Evolutionary conservation across 2,888 invertebrate genomes (phyloP).

Genomic region (Aproaerema taeniolella): DNA sequence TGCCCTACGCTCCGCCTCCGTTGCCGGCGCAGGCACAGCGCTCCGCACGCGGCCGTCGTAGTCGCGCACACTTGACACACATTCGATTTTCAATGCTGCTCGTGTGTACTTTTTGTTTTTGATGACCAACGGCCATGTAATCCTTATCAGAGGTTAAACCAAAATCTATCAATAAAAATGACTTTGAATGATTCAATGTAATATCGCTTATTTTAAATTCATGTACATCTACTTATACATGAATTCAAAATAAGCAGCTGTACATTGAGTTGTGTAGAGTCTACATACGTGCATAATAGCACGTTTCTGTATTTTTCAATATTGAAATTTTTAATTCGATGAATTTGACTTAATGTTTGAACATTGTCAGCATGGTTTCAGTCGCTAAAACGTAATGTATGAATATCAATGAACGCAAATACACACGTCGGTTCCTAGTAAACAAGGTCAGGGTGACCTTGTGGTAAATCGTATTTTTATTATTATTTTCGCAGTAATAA

Average conservation of each 20-base stretch:
- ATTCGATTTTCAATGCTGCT: constrained; percentile 61
- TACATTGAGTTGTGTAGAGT: too few species aligned
- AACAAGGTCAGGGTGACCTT: constrained; percentile 67
- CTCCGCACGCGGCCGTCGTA: constrained; percentile 33
- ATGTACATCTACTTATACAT: too few species aligned
- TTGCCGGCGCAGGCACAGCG: constrained; percentile 25
- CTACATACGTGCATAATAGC: too few species aligned
- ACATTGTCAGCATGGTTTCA: constrained; percentile 7
- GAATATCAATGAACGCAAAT: constrained; percentile 40
- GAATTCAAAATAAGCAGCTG: too few species aligned
- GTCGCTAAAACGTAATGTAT: constrained; percentile 25
- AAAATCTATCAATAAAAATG: too few species aligned
- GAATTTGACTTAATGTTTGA: too few species aligned
- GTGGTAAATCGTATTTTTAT: constrained; percentile 57
- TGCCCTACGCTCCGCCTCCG: constrained; percentile 24
- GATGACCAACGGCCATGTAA: constrained; percentile 25
- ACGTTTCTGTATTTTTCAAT: too few species aligned
- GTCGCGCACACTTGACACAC: constrained; percentile 68
- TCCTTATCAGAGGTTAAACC: constrained; percentile 14
- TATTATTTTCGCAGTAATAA: constrained; percentile 60
- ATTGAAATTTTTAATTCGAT: too few species aligned
- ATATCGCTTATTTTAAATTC: too few species aligned
- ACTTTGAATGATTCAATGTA: too few species aligned
- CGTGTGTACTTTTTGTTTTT: constrained; percentile 31
- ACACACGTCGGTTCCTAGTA: constrained; percentile 58